phyloP scores from a whole-genome alignment of 1,140 invertebrate species.

The Macrostomum lignano region DNA sequence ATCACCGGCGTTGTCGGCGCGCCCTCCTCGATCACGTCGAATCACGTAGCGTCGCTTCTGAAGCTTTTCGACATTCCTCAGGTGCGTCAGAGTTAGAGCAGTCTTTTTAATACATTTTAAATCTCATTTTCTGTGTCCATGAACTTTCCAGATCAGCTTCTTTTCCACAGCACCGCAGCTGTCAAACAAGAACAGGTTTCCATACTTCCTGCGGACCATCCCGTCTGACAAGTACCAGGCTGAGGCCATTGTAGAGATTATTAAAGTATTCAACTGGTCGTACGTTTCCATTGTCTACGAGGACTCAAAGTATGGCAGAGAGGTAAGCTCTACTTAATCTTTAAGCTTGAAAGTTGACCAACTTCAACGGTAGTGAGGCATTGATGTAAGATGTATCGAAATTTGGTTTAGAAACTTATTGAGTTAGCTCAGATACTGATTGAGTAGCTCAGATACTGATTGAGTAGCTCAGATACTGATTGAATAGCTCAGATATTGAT shows the following conservation, averaged over 20 bases:
- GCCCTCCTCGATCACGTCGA: constrained; percentile 69
- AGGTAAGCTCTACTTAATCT: not conserved
- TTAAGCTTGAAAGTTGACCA: no score
- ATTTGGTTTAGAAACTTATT: no score
- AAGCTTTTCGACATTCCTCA: constrained; percentile 76
- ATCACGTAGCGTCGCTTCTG: constrained; percentile 72
- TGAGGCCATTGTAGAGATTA: constrained; percentile 39
- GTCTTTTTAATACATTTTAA: not conserved
- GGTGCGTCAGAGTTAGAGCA: constrained; percentile 32
- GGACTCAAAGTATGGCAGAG: constrained; percentile 30
- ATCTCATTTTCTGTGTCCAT: not conserved
- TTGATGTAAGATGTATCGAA: no score
- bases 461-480: no score
- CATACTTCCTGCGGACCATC: constrained; percentile 45
- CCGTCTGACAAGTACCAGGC: constrained; percentile 47
- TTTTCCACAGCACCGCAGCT: constrained; percentile 43
- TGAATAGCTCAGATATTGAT: no score
- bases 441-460: no score
- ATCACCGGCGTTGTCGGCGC: constrained; percentile 83
- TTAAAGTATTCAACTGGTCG: constrained; percentile 43
- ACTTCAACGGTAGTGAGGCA: no score
- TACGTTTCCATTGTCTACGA: constrained; percentile 42
- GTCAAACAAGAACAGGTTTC: constrained; percentile 40
- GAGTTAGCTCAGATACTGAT: no score
- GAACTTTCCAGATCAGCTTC: constrained; percentile 38